A percentile compares a stretch with the other conserved stretches of the same genome.
Evolutionary conservation across 2,797 vertebrate species (phyloP).

Genomic region (Ciconia nigra): DNA sequence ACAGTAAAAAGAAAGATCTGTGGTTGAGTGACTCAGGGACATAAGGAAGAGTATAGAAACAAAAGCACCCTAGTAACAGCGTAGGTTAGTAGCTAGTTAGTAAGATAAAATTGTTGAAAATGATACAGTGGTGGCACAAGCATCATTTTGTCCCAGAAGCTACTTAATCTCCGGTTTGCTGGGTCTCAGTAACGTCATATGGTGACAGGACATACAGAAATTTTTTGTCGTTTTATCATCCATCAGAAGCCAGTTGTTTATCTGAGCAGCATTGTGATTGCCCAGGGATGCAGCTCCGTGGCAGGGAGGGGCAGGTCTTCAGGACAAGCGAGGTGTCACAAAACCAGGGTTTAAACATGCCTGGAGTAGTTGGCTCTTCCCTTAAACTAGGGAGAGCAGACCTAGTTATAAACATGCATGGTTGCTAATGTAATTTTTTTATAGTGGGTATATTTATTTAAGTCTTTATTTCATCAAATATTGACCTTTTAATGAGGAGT

Average conservation of each 20-base stretch:
- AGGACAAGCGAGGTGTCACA: neutral
- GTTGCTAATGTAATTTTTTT: neutral
- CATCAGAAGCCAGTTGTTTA: neutral
- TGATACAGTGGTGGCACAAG: neutral
- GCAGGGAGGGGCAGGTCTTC: neutral
- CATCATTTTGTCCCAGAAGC: neutral
- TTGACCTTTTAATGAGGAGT: neutral
- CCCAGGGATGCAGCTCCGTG: neutral
- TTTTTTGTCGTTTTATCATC: neutral
- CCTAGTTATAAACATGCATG: neutral
- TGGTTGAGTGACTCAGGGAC: neutral
- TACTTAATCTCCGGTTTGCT: neutral
- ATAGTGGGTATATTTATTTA: neutral
- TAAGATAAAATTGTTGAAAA: neutral
- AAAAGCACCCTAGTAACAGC: neutral
- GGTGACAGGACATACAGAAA: neutral
- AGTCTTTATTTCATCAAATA: neutral
- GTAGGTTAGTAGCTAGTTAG: neutral
- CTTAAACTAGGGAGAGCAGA: neutral
- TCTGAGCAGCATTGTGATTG: neutral
- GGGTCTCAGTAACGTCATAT: neutral
- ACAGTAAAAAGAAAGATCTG: neutral
- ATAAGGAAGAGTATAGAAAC: neutral
- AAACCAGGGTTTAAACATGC: neutral
- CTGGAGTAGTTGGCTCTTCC: neutral